Evolutionary conservation across 2,888 invertebrate genomes (phyloP).

Genomic region (Zaprionus lineosus): DNA sequence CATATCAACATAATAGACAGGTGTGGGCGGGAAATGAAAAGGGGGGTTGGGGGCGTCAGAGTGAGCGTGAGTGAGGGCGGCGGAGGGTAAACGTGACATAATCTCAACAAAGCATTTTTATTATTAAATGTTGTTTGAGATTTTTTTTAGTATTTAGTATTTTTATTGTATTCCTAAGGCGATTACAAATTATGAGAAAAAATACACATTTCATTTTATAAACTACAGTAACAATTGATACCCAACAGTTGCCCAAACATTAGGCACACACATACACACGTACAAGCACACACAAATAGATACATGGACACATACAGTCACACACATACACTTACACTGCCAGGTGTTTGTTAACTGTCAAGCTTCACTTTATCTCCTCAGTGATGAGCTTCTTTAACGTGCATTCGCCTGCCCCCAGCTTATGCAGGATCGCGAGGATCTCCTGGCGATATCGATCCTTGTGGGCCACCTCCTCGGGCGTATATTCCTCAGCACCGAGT

Average conservation of each 20-base stretch:
- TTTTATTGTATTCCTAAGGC: slow-evolving; percentile 55
- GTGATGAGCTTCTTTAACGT: slow-evolving; percentile 80
- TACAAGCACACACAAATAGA: slow-evolving; percentile 5
- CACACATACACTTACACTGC: neutral
- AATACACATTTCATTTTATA: slow-evolving; percentile 16
- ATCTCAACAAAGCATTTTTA: no score
- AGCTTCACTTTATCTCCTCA: slow-evolving; percentile 75
- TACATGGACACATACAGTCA: slow-evolving; percentile 4
- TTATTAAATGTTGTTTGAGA: no score
- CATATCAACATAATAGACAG: slow-evolving; percentile 25
- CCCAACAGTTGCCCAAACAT: slow-evolving; percentile 19
- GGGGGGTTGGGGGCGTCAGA: neutral
- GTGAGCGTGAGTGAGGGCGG: no score
- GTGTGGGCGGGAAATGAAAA: no score
- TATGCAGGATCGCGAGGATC: slow-evolving; percentile 79
- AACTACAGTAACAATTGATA: slow-evolving; percentile 24
- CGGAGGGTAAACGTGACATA: no score
- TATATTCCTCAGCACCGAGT: slow-evolving; percentile 68
- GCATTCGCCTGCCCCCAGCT: slow-evolving; percentile 82
- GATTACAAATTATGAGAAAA: slow-evolving; percentile 39
- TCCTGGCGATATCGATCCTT: slow-evolving; percentile 81
- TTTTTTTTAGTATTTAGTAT: no score
- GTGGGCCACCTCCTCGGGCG: slow-evolving; percentile 74
- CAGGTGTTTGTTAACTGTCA: slow-evolving; percentile 2
- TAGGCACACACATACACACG: slow-evolving; percentile 6